Evolutionary conservation across 2,113 vertebrate genomes (phyloP).

Genomic region (Takifugu flavidus): DNA sequence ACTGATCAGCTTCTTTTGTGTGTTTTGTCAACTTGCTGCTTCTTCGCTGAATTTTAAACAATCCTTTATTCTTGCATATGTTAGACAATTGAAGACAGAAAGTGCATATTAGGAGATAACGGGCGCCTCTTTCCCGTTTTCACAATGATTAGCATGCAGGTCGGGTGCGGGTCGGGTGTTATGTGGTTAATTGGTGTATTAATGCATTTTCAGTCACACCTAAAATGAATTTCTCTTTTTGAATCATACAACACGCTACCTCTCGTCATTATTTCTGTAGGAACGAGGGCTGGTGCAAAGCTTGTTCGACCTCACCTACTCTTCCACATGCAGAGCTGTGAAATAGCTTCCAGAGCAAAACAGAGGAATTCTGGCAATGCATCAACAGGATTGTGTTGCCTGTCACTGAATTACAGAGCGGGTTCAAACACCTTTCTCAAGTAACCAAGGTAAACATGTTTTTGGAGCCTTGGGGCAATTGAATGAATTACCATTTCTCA

Average conservation of each 20-base stretch:
- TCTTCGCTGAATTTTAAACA: constrained; percentile 25
- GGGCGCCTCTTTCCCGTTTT: constrained; percentile 37
- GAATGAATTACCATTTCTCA: constrained; percentile 62
- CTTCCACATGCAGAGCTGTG: constrained; percentile 50
- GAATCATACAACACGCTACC: constrained; percentile 61
- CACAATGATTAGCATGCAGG: constrained; percentile 46
- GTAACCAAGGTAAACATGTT: constrained; percentile 61
- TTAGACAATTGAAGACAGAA: constrained; percentile 30
- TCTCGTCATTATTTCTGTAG: constrained; percentile 59
- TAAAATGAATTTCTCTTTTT: constrained; percentile 63
- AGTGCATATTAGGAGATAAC: constrained; percentile 45
- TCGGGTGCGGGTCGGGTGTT: constrained; percentile 58
- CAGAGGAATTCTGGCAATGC: constrained; percentile 43
- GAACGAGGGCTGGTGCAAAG: constrained; percentile 60
- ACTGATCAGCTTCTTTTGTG: constrained; percentile 39
- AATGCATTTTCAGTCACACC: constrained; percentile 65
- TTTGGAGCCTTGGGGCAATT: constrained; percentile 55
- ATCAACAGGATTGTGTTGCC: constrained; percentile 52
- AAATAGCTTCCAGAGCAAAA: constrained; percentile 57
- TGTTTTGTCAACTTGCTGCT: constrained; percentile 39
- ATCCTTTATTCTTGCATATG: constrained; percentile 53
- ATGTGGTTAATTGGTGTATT: constrained; percentile 71
- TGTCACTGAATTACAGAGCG: constrained; percentile 47
- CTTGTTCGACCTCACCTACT: constrained; percentile 58
- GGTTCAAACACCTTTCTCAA: constrained; percentile 63